Evolutionary conservation across 30 jellyfish, hydroid and myxozoan genomes (phyloP), one percentile per base, ranked within the genome.

Genomic region (Chironex yamaguchii): DNA sequence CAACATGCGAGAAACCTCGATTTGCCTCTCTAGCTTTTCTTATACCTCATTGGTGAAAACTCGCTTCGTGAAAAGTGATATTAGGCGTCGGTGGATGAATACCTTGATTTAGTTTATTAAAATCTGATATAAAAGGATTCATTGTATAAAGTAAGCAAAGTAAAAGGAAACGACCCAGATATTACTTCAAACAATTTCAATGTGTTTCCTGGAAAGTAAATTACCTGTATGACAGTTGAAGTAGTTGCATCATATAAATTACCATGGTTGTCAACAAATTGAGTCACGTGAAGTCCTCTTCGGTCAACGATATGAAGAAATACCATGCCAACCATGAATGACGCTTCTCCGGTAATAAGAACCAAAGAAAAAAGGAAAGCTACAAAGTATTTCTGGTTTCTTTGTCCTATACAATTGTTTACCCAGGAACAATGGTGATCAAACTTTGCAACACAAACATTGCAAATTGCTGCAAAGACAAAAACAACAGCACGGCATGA

Each of bases 341-440:
- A 74, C 3, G 98, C 71, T 0, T 65, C 82, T 24, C 87, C 91
- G 49, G 93, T 36, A 34, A 93, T 93, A 30, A 76, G 50, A 50
- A 88, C 97, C 81, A 93, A 74, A 20, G 97, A 72, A 4, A 83
- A 63, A 22, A 93, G 50, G 21, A 93, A 88, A 31, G 79, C 93
- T 25, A 88, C 69, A 83, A 93, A 93, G 48, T 82, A 82, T 36
- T 83, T 72, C 79, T 87, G 34, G 35, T 88, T 93, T 68, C 76
- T 25, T 68, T 79, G 78, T 17, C 97, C 98, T 49, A 93, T 70
- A 80, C 98, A 93, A 26, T 76, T 62, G 78, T 93, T 93, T n/a
- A 93, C 87, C 92, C 96, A 93, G 4, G 96, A 34, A 85, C 98
- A 93, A 71, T 93, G 98, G 71, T 93, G 98, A 52, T 93, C 98